phyloP scores from a whole-genome alignment of 1,140 invertebrate genomes.

The Chelonus insularis region DNA sequence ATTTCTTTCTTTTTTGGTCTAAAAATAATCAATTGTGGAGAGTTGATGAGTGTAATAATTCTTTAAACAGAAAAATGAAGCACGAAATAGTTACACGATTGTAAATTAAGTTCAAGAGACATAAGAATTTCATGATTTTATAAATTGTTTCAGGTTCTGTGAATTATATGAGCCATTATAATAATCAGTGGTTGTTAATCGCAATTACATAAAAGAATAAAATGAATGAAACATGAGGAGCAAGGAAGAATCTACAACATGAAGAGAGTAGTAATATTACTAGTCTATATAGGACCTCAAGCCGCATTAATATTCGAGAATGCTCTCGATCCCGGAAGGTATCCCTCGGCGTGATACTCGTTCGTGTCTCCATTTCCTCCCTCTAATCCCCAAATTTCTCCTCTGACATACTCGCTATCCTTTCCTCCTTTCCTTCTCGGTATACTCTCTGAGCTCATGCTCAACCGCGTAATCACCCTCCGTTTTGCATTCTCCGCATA shows the following conservation, averaged over 20 bases:
- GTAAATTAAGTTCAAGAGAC: too few relatives aligned
- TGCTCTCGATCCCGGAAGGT: slow-evolving; percentile 36
- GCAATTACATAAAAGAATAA: too few relatives aligned
- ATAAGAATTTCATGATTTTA: too few relatives aligned
- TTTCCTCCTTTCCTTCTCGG: slow-evolving; percentile 22
- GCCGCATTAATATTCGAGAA: slow-evolving; percentile 46
- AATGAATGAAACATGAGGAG: too few relatives aligned
- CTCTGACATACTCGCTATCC: slow-evolving; percentile 27
- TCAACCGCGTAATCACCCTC: slow-evolving; percentile 34
- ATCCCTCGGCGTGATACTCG: slow-evolving; percentile 39
- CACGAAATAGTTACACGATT: too few relatives aligned
- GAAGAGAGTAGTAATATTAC: background rate
- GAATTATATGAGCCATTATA: too few relatives aligned
- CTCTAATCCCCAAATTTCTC: slow-evolving; percentile 34
- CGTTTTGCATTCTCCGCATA: slow-evolving; percentile 36
- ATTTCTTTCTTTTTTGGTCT: too few relatives aligned
- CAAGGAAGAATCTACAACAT: slow-evolving; percentile 6
- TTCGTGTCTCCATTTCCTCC: slow-evolving; percentile 38
- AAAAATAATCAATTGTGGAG: too few relatives aligned
- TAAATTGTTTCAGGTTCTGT: too few relatives aligned
- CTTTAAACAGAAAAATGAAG: too few relatives aligned
- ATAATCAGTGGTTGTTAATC: too few relatives aligned
- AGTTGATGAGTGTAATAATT: too few relatives aligned
- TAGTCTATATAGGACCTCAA: background rate
- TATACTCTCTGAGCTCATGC: background rate